phyloP scores from a whole-genome alignment of 2,888 invertebrate genomes.

The Hemicrepidius hirtus region DNA sequence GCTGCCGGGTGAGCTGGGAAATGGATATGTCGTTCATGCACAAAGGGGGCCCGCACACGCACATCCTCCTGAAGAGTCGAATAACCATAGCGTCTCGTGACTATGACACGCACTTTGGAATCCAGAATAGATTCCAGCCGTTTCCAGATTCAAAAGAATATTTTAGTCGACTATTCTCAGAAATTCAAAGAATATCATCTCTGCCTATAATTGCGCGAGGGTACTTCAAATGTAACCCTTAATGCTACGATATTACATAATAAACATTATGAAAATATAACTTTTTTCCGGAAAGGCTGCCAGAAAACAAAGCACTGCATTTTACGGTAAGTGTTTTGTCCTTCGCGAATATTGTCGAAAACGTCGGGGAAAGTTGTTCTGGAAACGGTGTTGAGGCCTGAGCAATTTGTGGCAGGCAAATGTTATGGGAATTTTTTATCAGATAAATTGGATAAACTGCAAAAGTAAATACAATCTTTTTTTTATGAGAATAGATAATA shows the following conservation, averaged over 20 bases:
- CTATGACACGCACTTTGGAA: conserved; percentile 31
- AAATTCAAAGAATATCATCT: background rate
- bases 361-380: conserved; percentile 10
- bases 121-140: conserved; percentile 14
- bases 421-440: conserved; percentile 27
- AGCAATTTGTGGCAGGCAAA: conserved; percentile 8
- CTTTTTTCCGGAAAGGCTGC: conserved; percentile 6
- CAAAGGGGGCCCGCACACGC: conserved; percentile 41
- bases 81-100: conserved; percentile 25
- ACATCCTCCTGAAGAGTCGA: conserved; percentile 32
- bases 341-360: conserved; percentile 16
- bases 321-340: conserved; percentile 25
- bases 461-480: too few species aligned
- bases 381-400: conserved; percentile 2
- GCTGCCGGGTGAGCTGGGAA: conserved; percentile 41
- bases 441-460: background rate
- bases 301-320: conserved; percentile 16
- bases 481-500: too few species aligned
- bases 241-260: background rate
- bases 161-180: conserved; percentile 4
- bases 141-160: background rate
- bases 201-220: background rate
- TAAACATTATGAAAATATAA: conserved; percentile 15
- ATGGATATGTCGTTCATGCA: conserved; percentile 47
- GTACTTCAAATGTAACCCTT: background rate